Base-by-base conservation (phyloP, 2,113 vertebrate species). In the Protobothrops flavoviridis region DNA sequence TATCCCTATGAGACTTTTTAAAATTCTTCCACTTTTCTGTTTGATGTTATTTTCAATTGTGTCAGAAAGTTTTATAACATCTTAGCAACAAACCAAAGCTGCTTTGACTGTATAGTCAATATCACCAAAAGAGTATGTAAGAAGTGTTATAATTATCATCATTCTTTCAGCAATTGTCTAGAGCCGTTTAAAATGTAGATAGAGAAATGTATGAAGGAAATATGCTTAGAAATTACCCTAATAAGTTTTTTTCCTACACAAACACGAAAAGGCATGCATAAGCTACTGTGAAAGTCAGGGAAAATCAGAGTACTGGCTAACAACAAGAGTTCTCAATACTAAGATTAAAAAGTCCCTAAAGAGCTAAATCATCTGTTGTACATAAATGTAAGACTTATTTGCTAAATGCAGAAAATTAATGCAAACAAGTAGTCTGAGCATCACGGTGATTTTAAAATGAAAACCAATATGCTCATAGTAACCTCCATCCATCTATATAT, bases 181-280 rank as follows among this genome's bases (percentile, higher is more conserved):
- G 7, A 24, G 0, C 0, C 0, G 26, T 4, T 56, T 88, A 86
- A 9, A 24, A 81, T 20, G n/a, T 2, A 29, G 5, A 15, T 89
- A 43, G 39, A 92, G 56, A n/a, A 0, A 10, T 29, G 90, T 23
- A 92, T 57, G 90, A 1, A 86, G 52, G 55, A 48, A 57, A 93
- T 86, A 3, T 20, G 1, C 8, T 20, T 55, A 91, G 1, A 21
- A 3, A 74, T 69, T 87, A 53, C 1, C 29, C 86, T 21, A 61
- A 13, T 29, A 24, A 93, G 57, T 4, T 81, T 10, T 20, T 50
- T 50, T 50, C 48, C 48, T 92, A 90, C n/a, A 15, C 89, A 45
- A 90, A 23, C 0, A 5, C 20, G 7, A 4, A 20, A 90, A 94
- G 85, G 26, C 0, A 85, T 56, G 0, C 0, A 87, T 45, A 88